Percentiles rank a stretch among this genome's conserved stretches.
These are phyloP conservation scores for Apistogramma diplotaenia DNA, from an alignment of 2,113 vertebrate genomes.

Conservation along the genomic window DNA sequence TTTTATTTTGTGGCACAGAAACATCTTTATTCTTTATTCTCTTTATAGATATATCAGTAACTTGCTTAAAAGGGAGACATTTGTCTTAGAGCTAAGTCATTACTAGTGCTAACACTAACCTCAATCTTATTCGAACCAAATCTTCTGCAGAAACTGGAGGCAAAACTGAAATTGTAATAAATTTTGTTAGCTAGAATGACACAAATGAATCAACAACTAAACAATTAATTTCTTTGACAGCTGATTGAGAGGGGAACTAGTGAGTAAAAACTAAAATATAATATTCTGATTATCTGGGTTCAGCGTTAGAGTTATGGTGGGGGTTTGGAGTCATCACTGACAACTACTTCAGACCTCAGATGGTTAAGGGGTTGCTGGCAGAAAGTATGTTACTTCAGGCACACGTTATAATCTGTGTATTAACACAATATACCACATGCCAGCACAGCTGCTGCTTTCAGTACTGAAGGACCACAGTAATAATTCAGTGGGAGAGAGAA, in stretches of 20 bases:
- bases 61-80: neutral
- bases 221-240: neutral
- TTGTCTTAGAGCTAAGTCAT: neutral
- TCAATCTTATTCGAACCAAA: too few species aligned
- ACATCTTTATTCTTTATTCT: too few species aligned
- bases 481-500: slow-evolving; percentile 62
- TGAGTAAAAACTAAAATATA: neutral
- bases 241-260: neutral
- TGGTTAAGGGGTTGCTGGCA: neutral
- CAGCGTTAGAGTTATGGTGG: neutral
- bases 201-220: neutral
- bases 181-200: neutral
- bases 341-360: neutral
- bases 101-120: neutral
- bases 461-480: slow-evolving; percentile 45
- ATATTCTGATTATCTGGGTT: neutral
- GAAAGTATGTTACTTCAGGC: neutral
- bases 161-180: neutral
- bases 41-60: neutral
- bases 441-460: slow-evolving; percentile 2
- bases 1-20: too few species aligned
- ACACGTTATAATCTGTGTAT: neutral
- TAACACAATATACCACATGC: neutral
- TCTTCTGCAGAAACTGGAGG: neutral
- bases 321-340: neutral